A percentile compares a stretch with the other conserved stretches of the same genome.
phyloP scores from a whole-genome alignment of 2,888 invertebrate species.

The Epistrophella euchroma region DNA sequence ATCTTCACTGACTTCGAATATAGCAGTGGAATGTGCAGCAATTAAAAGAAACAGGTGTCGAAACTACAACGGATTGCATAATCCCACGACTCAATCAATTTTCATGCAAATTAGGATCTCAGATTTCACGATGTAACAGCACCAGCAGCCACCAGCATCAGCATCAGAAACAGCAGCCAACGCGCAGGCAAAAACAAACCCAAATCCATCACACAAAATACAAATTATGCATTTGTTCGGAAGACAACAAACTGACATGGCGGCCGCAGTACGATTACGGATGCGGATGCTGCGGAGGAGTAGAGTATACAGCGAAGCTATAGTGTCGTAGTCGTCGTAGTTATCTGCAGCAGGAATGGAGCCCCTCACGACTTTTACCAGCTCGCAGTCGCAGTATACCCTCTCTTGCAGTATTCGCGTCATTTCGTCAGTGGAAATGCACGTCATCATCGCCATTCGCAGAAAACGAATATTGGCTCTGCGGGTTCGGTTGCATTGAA shows the following conservation, averaged over 20 bases:
- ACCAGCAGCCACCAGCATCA: constrained; percentile 19
- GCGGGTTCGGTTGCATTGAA: constrained; percentile 60
- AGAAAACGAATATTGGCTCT: constrained; percentile 44
- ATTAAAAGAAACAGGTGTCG: constrained; percentile 74
- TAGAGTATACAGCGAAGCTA: not conserved
- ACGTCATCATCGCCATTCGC: constrained; percentile 14
- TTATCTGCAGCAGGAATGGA: constrained; percentile 21
- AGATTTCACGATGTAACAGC: constrained; percentile 66
- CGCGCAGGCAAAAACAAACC: constrained; percentile 50
- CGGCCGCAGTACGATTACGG: constrained; percentile 7
- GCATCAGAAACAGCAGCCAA: constrained; percentile 18
- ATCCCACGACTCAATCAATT: constrained; percentile 74
- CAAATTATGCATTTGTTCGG: constrained; percentile 63
- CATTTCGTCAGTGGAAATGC: constrained; percentile 39
- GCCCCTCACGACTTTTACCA: constrained; percentile 54
- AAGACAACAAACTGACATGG: constrained; percentile 29
- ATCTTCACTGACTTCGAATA: constrained; percentile 14
- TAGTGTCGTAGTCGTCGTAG: constrained; percentile 24
- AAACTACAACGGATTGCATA: constrained; percentile 64
- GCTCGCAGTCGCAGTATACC: not conserved
- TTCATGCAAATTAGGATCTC: constrained; percentile 75
- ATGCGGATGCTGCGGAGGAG: constrained; percentile 46
- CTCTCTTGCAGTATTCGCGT: constrained; percentile 6
- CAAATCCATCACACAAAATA: constrained; percentile 68
- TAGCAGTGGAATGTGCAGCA: constrained; percentile 60